Evolutionary conservation across 1,140 invertebrate genomes (phyloP), one percentile per base, ranked within the genome.

Genomic region (Rhizoglyphus robini): DNA sequence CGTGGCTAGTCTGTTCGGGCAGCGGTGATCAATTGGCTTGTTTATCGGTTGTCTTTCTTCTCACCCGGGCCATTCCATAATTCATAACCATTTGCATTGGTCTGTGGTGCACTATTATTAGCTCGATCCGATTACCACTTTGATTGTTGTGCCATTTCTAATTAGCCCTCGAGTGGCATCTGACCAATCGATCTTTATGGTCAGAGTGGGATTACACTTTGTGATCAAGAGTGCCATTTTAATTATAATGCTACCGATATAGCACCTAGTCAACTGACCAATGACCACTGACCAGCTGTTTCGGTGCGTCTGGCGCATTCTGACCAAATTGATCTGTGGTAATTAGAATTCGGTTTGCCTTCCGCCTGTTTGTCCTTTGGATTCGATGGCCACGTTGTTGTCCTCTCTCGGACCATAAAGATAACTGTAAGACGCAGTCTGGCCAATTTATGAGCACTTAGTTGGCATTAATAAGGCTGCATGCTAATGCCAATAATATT

Each of bases 181-280:
- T 27, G 31, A 32, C 23, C 51, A 54, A 54, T 54, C 51, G 51
- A 54, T 54, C 51, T 54, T 54, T 54, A 54, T 54, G 51, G 20
- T 54, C 51, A 20, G 20, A 27, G 20, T 8, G 51, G 20, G 8
- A 5, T 54, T 54, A 8, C 51, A 54, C 15, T 54, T 41, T 41
- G 36, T 41, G 36, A 41, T 41, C 36, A 41, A 41, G 36, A 11
- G 36, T 8, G 36, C 36, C 36, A 41, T 41, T 41, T 41, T 41
- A 41, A 41, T 41, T 41, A 18, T 18, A 8, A 41, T 41, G 8
- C 36, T 18, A 41, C 36, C 36, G 36, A 41, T 41, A 41, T 41
- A 18, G 36, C 36, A 41, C 36, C 36, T 41, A 41, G 8, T n/a
- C n/a, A n/a, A n/a, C n/a, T n/a, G n/a, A n/a, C n/a, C n/a, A n/a